These are phyloP conservation scores for Strigops habroptila DNA, from an alignment of 2,113 vertebrate genomes.

Conservation along the genomic window DNA sequence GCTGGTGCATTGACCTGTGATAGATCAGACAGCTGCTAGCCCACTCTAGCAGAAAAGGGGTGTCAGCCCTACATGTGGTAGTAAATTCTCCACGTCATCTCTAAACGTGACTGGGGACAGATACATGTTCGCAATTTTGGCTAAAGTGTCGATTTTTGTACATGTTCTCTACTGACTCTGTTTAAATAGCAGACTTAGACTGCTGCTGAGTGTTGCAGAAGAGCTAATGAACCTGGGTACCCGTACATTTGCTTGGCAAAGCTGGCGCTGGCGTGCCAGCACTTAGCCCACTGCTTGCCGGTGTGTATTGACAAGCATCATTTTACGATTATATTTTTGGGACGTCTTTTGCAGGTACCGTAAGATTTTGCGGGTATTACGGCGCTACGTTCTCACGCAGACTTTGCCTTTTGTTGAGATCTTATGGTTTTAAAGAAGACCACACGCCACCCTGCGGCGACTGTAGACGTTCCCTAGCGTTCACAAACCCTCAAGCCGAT, in stretches of 20 bases:
- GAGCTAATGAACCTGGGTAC: accelerated
- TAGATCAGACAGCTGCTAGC: neutral
- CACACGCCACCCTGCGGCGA: accelerated
- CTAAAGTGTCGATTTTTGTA: neutral
- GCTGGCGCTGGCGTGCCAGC: neutral
- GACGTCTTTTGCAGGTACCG: neutral
- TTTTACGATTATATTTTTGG: accelerated
- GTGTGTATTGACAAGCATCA: neutral
- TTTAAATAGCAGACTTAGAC: neutral
- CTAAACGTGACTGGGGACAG: too few relatives aligned
- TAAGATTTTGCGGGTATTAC: accelerated
- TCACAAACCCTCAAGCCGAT: too few relatives aligned
- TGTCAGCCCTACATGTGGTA: neutral
- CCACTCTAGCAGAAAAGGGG: neutral
- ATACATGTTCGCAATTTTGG: neutral
- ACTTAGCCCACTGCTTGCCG: neutral
- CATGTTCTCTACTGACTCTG: neutral
- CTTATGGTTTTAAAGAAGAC: neutral
- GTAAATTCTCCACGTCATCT: neutral
- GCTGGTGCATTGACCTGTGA: accelerated
- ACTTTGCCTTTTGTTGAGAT: neutral
- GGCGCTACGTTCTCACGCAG: accelerated
- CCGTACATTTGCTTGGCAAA: too few relatives aligned
- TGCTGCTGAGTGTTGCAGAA: neutral
- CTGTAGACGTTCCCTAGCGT: accelerated